Conservation (phyloP, 2,888 invertebrate species). For the Dione juno region DNA sequence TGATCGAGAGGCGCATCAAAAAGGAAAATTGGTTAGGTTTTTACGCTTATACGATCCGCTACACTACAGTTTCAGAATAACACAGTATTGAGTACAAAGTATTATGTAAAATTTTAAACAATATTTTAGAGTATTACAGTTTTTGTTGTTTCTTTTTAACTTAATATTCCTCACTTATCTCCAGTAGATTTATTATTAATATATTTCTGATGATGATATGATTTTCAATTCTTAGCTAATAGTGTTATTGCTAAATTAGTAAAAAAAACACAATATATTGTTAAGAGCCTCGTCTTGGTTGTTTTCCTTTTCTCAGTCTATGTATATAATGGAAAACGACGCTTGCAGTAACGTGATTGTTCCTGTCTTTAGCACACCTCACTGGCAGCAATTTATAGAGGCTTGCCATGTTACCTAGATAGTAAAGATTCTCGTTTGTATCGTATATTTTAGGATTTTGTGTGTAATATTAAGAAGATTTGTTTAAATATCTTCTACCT, state of each 20-base stretch:
- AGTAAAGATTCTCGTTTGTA: slow-evolving; percentile 20
- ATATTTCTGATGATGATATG: no score
- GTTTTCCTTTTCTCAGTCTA: slow-evolving; percentile 4
- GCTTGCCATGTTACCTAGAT: slow-evolving; percentile 22
- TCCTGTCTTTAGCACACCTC: slow-evolving; percentile 29
- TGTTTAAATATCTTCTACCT: background rate
- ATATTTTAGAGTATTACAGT: background rate
- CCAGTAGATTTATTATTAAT: no score
- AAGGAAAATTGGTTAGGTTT: slow-evolving; percentile 75
- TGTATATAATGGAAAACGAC: slow-evolving; percentile 8
- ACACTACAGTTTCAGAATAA: slow-evolving; percentile 30
- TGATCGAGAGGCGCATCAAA: slow-evolving; percentile 73
- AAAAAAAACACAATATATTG: background rate
- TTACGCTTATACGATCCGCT: slow-evolving; percentile 47
- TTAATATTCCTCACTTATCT: background rate
- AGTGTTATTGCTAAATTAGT: background rate
- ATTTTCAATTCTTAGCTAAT: no score
- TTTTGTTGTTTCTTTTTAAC: background rate
- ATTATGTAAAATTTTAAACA: slow-evolving; percentile 15
- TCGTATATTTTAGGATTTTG: slow-evolving; percentile 22
- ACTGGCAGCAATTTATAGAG: slow-evolving; percentile 18
- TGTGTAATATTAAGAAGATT: background rate
- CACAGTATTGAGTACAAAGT: slow-evolving; percentile 2
- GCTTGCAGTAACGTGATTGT: slow-evolving; percentile 17
- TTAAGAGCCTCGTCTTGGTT: background rate